phyloP scores from a whole-genome alignment of 2,797 vertebrate species.

The Esox lucius region DNA sequence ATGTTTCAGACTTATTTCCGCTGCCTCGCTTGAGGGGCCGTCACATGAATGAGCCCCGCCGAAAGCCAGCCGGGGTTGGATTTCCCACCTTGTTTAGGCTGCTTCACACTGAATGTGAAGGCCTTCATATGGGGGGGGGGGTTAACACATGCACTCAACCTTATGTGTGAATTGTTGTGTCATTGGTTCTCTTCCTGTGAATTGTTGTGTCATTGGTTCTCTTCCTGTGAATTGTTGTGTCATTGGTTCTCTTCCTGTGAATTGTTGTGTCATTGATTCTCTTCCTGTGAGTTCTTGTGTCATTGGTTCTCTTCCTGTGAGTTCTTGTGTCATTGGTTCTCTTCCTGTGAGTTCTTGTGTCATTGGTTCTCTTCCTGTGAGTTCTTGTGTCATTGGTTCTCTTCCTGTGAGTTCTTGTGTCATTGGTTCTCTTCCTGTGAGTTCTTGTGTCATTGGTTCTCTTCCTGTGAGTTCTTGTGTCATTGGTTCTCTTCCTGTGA shows the following conservation, averaged over 20 bases:
- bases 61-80: too few species aligned
- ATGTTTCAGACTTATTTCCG: too few species aligned
- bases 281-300: neutral
- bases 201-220: neutral
- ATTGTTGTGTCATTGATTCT: neutral
- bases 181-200: neutral
- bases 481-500: neutral
- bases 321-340: neutral
- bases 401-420: neutral
- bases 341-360: neutral
- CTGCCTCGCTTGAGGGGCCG: too few species aligned
- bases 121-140: conserved; percentile 50
- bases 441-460: neutral
- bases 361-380: neutral
- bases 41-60: too few species aligned
- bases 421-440: neutral
- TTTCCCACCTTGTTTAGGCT: too few species aligned
- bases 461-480: neutral
- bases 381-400: neutral
- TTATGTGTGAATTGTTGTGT: too few species aligned
- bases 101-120: conserved; percentile 28
- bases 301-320: neutral
- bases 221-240: neutral
- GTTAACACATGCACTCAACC: neutral
- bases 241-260: neutral